phyloP scores from a whole-genome alignment of 2,797 vertebrate genomes.

The Echiichthys vipera region DNA sequence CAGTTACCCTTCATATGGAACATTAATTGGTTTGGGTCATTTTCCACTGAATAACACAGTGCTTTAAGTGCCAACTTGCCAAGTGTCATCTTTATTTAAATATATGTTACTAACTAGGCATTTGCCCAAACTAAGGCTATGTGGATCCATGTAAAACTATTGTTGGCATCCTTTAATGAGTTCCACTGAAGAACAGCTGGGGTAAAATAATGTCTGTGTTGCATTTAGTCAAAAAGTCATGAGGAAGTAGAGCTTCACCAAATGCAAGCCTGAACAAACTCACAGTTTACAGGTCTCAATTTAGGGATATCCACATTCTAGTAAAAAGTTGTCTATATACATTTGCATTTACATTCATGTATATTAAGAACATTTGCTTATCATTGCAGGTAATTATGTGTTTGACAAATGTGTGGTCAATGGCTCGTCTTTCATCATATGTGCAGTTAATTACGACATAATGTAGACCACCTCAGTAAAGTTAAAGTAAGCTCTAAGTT shows the following conservation, averaged over 20 bases:
- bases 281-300: not conserved
- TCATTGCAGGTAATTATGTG: not conserved
- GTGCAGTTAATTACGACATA: not conserved
- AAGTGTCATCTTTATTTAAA: conserved; percentile 1
- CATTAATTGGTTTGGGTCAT: conserved; percentile 3
- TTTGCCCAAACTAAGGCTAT: not conserved
- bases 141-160: not conserved
- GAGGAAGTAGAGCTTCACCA: not conserved
- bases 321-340: too few relatives aligned
- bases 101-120: not conserved
- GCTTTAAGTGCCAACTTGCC: not conserved
- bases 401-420: not conserved
- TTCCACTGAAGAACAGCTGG: not conserved
- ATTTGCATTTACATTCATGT: not conserved
- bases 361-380: not conserved
- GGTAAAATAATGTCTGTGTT: not conserved
- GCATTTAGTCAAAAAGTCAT: not conserved
- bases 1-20: conserved; percentile 4
- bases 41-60: conserved; percentile 13
- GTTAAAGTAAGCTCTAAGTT: not conserved
- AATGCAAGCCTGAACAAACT: not conserved
- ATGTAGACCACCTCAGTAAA: not conserved
- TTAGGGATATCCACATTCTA: not conserved
- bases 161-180: not conserved
- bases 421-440: not conserved